These are phyloP conservation scores for Cylas formicarius DNA, from an alignment of 1,140 invertebrate species.

Conservation along the genomic window DNA sequence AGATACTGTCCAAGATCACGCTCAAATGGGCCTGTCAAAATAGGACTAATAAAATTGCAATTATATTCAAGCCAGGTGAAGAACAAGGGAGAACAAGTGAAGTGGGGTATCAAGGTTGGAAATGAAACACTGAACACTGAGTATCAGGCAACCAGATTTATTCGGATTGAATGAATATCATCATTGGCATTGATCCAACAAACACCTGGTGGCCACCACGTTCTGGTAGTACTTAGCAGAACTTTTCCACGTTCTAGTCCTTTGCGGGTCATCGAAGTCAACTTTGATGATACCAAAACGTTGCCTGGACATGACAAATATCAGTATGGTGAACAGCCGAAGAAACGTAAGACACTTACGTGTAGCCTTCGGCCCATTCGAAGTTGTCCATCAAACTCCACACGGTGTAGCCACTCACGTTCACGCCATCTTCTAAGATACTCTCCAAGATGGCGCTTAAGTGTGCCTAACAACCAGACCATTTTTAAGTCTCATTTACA, in stretches of 20 bases:
- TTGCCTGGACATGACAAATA: slow-evolving; percentile 41
- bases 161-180: too few species aligned
- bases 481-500: too few species aligned
- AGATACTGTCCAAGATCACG: too few species aligned
- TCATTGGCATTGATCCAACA: slow-evolving; percentile 12
- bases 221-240: slow-evolving; percentile 21
- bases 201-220: slow-evolving; percentile 15
- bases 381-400: slow-evolving; percentile 31
- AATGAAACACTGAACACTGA: too few species aligned
- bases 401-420: slow-evolving; percentile 24
- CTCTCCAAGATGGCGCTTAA: slow-evolving; percentile 20
- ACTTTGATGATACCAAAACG: slow-evolving; percentile 70
- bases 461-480: slow-evolving; percentile 20
- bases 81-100: too few species aligned
- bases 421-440: slow-evolving; percentile 31
- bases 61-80: too few species aligned
- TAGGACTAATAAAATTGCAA: too few species aligned
- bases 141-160: too few species aligned
- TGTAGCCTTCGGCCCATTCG: slow-evolving; percentile 25
- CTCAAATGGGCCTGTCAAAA: too few species aligned
- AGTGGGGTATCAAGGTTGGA: too few species aligned
- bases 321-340: not conserved
- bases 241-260: slow-evolving; percentile 47
- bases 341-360: slow-evolving; percentile 16
- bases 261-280: slow-evolving; percentile 59